Conservation (phyloP, 2,113 vertebrate genomes). For the Syngnathoides biaculeatus region DNA sequence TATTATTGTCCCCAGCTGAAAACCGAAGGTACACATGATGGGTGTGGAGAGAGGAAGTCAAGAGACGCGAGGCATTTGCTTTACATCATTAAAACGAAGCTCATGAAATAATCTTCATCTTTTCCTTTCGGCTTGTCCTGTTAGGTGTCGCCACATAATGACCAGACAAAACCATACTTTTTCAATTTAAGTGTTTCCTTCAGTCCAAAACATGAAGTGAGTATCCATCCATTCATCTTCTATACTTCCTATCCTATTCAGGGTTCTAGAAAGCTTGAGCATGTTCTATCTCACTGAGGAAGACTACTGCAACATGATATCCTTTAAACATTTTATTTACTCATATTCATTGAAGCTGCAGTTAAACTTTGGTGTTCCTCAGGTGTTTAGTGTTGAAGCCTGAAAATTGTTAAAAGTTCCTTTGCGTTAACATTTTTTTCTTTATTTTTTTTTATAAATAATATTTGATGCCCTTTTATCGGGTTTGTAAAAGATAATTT, state of each 20-base stretch:
- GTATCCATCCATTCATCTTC: too few relatives aligned
- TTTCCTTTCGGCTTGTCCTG: too few relatives aligned
- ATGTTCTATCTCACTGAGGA: too few relatives aligned
- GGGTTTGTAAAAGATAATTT: too few relatives aligned
- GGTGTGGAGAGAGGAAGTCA: constrained; percentile 33
- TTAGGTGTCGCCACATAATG: too few relatives aligned
- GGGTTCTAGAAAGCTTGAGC: too few relatives aligned
- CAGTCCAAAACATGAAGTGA: neutral
- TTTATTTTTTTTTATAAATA: neutral
- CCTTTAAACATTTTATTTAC: too few relatives aligned
- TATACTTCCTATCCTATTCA: too few relatives aligned
- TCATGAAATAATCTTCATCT: neutral
- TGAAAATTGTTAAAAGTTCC: neutral
- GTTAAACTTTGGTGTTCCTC: constrained; percentile 12
- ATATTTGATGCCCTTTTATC: neutral
- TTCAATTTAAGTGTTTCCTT: neutral
- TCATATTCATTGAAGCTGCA: neutral
- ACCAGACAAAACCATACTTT: neutral
- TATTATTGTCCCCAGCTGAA: constrained; percentile 14
- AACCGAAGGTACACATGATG: constrained; percentile 17
- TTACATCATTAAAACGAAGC: constrained; percentile 44
- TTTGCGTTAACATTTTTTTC: neutral
- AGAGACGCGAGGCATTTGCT: constrained; percentile 56
- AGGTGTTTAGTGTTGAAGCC: neutral
- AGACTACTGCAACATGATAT: too few relatives aligned